These are phyloP conservation scores for Arctocebus calabarensis DNA, from an alignment of 2,797 vertebrate genomes.

Conservation along the genomic window DNA sequence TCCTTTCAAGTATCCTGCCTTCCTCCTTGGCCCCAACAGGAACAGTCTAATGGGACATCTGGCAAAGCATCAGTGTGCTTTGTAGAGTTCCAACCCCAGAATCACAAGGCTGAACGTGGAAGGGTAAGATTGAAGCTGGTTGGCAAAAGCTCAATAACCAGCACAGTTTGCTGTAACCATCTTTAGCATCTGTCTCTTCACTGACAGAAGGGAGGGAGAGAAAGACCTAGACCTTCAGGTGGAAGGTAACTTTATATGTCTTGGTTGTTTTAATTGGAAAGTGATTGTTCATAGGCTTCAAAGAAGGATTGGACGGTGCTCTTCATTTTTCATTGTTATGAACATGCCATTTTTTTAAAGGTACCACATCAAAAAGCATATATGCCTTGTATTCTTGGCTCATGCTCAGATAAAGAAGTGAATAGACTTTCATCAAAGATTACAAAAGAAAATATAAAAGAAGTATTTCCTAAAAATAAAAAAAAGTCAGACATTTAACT, in stretches of 20 bases:
- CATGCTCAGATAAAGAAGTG: background rate
- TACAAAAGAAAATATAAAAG: background rate
- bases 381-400: background rate
- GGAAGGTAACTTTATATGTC: background rate
- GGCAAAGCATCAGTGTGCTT: background rate
- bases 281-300: background rate
- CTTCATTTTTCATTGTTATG: background rate
- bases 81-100: background rate
- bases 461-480: background rate
- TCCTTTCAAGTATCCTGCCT: background rate
- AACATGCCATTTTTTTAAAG: background rate
- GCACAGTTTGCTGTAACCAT: no score
- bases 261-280: background rate
- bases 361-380: background rate
- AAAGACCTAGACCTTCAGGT: background rate
- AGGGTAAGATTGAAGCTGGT: no score
- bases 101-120: background rate
- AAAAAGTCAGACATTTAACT: constrained; percentile 10
- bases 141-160: background rate
- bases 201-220: background rate
- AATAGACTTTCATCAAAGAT: background rate
- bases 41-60: background rate
- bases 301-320: background rate
- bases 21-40: background rate
- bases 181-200: background rate